Evolutionary conservation across 2,797 vertebrate species (phyloP).

Genomic region (Pitangus sulphuratus): DNA sequence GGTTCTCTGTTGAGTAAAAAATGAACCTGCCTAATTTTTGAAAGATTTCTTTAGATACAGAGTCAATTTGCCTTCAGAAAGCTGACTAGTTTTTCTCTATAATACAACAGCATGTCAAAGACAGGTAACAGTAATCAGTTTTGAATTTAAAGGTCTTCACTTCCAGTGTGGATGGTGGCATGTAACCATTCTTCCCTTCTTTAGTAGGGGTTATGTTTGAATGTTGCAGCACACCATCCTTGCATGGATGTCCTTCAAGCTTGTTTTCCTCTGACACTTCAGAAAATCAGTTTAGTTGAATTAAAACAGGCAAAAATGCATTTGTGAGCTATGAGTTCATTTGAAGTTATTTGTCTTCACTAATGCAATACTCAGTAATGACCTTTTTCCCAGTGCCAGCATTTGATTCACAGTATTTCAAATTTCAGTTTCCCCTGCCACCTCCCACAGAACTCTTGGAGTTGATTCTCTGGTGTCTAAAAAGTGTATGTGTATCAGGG

Average conservation of each 20-base stretch:
- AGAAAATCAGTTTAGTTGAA: not conserved
- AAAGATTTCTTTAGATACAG: not conserved
- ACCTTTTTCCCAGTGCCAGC: not conserved
- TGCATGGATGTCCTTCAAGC: not conserved
- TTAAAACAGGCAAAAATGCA: not conserved
- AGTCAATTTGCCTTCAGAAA: not conserved
- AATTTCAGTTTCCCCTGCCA: not conserved
- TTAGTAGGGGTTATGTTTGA: not conserved
- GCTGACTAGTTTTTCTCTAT: not conserved
- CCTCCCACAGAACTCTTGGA: not conserved
- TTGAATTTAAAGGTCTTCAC: not conserved
- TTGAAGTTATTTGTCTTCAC: not conserved
- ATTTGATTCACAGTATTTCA: not conserved
- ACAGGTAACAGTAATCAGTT: not conserved
- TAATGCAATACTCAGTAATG: not conserved
- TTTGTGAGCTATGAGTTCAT: not conserved
- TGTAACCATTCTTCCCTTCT: not conserved
- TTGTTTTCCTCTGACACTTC: not conserved
- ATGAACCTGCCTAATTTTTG: not conserved
- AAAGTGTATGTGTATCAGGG: fast-evolving
- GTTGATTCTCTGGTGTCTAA: not conserved
- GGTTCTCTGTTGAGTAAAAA: not conserved
- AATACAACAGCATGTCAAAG: not conserved
- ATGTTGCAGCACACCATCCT: not conserved
- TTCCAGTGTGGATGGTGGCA: not conserved